Conservation (phyloP, 1,140 invertebrate species). For the Orchesella cincta region DNA sequence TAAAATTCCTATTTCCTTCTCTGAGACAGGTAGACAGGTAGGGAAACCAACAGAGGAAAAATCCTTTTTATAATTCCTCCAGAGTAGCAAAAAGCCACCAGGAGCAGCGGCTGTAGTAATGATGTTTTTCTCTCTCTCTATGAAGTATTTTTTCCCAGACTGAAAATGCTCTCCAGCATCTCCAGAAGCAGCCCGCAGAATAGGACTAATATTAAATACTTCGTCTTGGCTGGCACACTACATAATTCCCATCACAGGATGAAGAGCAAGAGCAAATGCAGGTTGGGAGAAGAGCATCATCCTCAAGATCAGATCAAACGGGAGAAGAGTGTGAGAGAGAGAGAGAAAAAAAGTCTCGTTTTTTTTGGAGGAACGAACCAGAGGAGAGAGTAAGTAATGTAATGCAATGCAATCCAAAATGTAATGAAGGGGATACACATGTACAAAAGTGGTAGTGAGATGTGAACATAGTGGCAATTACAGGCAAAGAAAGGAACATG, state of each 20-base stretch:
- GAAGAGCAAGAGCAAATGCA: background rate
- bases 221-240: too few species aligned
- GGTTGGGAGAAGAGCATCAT: too few species aligned
- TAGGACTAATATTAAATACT: too few species aligned
- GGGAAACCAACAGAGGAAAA: background rate
- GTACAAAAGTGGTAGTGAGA: too few species aligned
- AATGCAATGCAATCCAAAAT: constrained; percentile 8
- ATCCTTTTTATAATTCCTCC: constrained; percentile 5
- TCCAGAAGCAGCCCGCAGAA: too few species aligned
- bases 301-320: too few species aligned
- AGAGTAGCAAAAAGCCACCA: background rate
- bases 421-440: background rate
- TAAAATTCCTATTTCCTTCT: background rate
- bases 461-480: background rate
- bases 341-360: constrained; percentile 4
- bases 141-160: too few species aligned
- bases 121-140: background rate
- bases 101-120: background rate
- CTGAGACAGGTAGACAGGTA: constrained; percentile 25
- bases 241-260: background rate
- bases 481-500: background rate
- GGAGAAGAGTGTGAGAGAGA: background rate
- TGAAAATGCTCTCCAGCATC: too few species aligned
- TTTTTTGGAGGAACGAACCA: constrained; percentile 1
- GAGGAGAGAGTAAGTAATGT: background rate